A percentile compares a stretch with the other conserved stretches of the same genome.
These are phyloP conservation scores for Leptura quadrifasciata DNA, from an alignment of 2,888 invertebrate genomes.

Conservation along the genomic window DNA sequence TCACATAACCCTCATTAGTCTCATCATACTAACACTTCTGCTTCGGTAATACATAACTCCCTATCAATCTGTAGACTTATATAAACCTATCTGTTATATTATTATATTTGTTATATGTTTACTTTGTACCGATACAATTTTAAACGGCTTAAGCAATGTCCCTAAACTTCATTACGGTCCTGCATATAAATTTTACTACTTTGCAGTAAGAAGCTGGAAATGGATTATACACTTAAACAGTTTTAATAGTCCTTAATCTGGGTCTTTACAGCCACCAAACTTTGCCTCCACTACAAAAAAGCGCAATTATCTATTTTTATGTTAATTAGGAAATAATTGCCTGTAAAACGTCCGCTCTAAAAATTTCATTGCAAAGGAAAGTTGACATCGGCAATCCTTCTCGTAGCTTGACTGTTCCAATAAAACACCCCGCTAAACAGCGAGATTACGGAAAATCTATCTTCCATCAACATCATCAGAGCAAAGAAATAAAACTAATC, in stretches of 20 bases:
- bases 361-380: slow-evolving; percentile 25
- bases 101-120: too few relatives aligned
- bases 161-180: not conserved
- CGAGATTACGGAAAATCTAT: slow-evolving; percentile 49
- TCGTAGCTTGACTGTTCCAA: slow-evolving; percentile 36
- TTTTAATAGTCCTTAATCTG: slow-evolving; percentile 13
- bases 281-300: not conserved
- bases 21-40: too few relatives aligned
- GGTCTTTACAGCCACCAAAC: slow-evolving; percentile 10
- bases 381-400: slow-evolving; percentile 28
- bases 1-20: too few relatives aligned
- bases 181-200: slow-evolving; percentile 10
- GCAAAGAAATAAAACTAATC: slow-evolving; percentile 51
- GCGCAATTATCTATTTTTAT: slow-evolving; percentile 22
- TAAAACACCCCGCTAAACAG: slow-evolving; percentile 48
- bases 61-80: too few relatives aligned
- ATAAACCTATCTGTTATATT: too few relatives aligned
- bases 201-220: slow-evolving; percentile 13
- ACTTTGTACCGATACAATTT: not conserved
- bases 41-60: too few relatives aligned
- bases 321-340: slow-evolving; percentile 28
- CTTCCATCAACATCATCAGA: slow-evolving; percentile 47
- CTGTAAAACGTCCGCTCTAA: slow-evolving; percentile 16
- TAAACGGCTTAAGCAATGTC: not conserved
- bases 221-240: slow-evolving; percentile 22